Evolutionary conservation across 2,888 invertebrate genomes (phyloP).

Genomic region (Allacma fusca): DNA sequence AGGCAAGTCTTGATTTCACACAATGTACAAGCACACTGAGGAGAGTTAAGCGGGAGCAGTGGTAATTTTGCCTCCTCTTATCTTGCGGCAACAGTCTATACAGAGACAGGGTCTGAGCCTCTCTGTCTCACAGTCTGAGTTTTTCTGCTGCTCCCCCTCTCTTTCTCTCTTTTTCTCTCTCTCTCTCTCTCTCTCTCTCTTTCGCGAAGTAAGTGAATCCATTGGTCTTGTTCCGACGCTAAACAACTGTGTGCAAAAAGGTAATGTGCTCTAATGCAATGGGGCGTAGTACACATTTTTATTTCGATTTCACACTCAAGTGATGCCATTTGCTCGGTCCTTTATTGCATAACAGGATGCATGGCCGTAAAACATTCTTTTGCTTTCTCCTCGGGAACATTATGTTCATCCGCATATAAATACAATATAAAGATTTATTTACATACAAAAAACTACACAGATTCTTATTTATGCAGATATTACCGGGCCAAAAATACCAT

Average conservation of each 20-base stretch:
- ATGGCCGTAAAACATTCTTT: constrained; percentile 16
- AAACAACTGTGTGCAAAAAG: constrained; percentile 14
- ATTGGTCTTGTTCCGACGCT: background rate
- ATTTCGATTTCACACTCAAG: constrained; percentile 37
- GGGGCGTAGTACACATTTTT: constrained; percentile 36
- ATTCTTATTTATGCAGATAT: no score
- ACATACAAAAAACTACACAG: no score
- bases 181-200: background rate
- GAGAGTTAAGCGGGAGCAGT: background rate
- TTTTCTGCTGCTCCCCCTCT: background rate
- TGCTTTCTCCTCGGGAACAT: background rate
- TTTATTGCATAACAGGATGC: constrained; percentile 30
- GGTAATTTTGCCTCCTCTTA: background rate
- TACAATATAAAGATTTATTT: background rate
- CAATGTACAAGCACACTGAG: background rate
- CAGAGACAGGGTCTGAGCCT: no score
- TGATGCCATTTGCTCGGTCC: constrained; percentile 26
- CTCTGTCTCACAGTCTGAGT: no score
- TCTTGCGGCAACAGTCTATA: background rate
- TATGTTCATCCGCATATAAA: background rate
- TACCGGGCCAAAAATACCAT: no score
- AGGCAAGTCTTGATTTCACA: no score
- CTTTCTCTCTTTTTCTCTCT: no score
- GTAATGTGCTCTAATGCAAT: constrained; percentile 32
- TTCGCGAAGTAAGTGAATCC: background rate